These are phyloP conservation scores for Crocuta crocuta DNA, from an alignment of 2,113 vertebrate species.

Conservation along the genomic window DNA sequence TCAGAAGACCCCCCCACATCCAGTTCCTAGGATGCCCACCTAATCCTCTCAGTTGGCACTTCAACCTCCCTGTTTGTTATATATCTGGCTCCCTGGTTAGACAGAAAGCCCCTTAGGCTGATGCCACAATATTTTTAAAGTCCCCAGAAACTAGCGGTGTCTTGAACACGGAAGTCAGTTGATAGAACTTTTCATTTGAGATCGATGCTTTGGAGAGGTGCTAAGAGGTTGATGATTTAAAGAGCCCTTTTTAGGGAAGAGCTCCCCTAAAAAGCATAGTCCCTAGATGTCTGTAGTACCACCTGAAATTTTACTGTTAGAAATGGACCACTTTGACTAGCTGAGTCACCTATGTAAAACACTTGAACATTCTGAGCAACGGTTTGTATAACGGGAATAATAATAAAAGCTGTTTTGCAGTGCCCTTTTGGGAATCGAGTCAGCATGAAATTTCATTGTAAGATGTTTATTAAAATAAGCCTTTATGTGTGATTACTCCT, in stretches of 20 bases:
- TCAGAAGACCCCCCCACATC: not conserved
- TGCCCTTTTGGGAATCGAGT: slow-evolving; percentile 8
- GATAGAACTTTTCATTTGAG: not conserved
- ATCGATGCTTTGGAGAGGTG: not conserved
- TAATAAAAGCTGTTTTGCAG: not conserved
- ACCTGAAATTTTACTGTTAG: not conserved
- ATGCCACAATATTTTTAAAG: not conserved
- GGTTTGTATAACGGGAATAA: not conserved
- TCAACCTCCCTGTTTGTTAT: not conserved
- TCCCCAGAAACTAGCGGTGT: not conserved
- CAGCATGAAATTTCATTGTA: not conserved
- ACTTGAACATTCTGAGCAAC: not conserved
- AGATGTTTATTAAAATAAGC: slow-evolving; percentile 57
- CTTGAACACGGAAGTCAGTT: not conserved
- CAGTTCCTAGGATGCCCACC: not conserved
- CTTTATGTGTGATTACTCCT: slow-evolving; percentile 56
- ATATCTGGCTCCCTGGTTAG: not conserved
- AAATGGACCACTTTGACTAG: not conserved
- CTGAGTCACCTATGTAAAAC: not conserved
- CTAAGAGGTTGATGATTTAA: not conserved
- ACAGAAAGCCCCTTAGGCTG: not conserved
- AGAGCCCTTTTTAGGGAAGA: not conserved
- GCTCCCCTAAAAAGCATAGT: not conserved
- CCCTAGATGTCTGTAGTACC: not conserved
- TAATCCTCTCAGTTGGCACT: not conserved